A percentile compares a stretch with the other conserved stretches of the same genome.
phyloP scores from a whole-genome alignment of 2,113 vertebrate species.

The Semicossyphus pulcher region DNA sequence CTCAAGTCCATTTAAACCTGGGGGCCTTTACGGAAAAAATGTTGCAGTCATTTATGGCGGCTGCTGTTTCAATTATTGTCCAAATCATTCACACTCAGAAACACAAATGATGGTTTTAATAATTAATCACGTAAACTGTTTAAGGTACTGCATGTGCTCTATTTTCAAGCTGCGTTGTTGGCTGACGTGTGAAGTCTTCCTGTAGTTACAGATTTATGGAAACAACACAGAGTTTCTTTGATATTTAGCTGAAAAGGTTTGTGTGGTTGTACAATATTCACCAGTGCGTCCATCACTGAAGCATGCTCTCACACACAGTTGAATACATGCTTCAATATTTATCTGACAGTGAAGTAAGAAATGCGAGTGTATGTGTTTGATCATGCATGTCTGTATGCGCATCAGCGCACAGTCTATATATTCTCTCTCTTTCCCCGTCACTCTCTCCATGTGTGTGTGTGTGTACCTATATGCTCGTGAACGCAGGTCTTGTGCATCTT shows the following conservation, averaged over 20 bases:
- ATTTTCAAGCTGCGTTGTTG: background rate
- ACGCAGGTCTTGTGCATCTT: slow-evolving; percentile 99
- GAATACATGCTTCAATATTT: slow-evolving; percentile 7
- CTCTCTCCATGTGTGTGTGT: background rate
- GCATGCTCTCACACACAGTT: slow-evolving; percentile 21
- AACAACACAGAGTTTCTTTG: background rate
- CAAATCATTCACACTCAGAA: slow-evolving; percentile 49
- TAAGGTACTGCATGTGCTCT: slow-evolving; percentile 2
- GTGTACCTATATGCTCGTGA: slow-evolving; percentile 83
- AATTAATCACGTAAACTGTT: slow-evolving; percentile 58
- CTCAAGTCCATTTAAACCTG: slow-evolving; percentile 69
- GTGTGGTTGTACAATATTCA: background rate
- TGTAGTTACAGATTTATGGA: slow-evolving; percentile 1
- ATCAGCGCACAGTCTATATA: slow-evolving; percentile 11
- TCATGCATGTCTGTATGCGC: slow-evolving; percentile 25
- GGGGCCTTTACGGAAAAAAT: slow-evolving; percentile 52
- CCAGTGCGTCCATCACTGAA: slow-evolving; percentile 10
- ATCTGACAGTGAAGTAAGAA: slow-evolving; percentile 3
- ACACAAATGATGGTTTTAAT: slow-evolving; percentile 62
- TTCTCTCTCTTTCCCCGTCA: background rate
- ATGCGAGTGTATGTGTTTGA: slow-evolving; percentile 8
- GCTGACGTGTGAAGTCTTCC: slow-evolving; percentile 6
- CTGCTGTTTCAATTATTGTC: slow-evolving; percentile 61
- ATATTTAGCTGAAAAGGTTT: slow-evolving; percentile 9
- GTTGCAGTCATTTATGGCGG: slow-evolving; percentile 64